Base-by-base conservation (phyloP, 2,113 vertebrate genomes). In the Corydoras maculifer region DNA sequence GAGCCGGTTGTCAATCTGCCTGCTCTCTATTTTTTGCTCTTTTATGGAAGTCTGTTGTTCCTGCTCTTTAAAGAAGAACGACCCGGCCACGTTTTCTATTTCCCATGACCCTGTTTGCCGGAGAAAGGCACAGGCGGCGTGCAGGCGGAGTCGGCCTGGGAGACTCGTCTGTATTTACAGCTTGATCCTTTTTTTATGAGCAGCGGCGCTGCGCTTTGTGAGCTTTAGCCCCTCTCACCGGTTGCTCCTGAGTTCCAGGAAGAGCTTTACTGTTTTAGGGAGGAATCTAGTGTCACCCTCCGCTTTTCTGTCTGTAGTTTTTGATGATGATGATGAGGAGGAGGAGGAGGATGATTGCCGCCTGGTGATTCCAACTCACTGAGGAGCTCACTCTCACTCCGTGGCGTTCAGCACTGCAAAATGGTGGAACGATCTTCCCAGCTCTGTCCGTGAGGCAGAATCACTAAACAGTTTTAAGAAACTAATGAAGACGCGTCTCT, bases 151-250 rank as follows among this genome's bases (percentile, higher is more conserved):
- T 69, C 59, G 43, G 58, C 68, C 68, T 29, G 43, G 53, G 63
- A 65, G 57, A 31, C 70, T 48, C 62, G 9, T 43, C 62, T 72
- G 70, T 72, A 72, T 72, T 72, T 65, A 72, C 70, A 11, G 62
- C 68, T 59, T 72, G 62, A 72, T 72, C 70, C 70, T 72, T 62
- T 72, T 72, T 72, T 72, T 72, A 72, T 72, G 70, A 72, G 70
- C 62, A 8, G 18, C 49, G 62, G 54, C 11, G 55, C 62, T 51
- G 54, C 35, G 50, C 54, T 43, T 72, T 72, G 70, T 50, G 55
- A 51, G 65, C 62, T 72, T 65, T 72, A 72, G 60, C 70, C 70
- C 29, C n/a, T 54, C 29, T 65, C 62, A 65, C 62, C 10, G 8
- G 55, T 55, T 3, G 14, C 54, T 57, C 54, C 3, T 14, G 14